These are phyloP conservation scores for Hyles euphorbiae DNA, from an alignment of 1,140 invertebrate species.

Conservation along the genomic window DNA sequence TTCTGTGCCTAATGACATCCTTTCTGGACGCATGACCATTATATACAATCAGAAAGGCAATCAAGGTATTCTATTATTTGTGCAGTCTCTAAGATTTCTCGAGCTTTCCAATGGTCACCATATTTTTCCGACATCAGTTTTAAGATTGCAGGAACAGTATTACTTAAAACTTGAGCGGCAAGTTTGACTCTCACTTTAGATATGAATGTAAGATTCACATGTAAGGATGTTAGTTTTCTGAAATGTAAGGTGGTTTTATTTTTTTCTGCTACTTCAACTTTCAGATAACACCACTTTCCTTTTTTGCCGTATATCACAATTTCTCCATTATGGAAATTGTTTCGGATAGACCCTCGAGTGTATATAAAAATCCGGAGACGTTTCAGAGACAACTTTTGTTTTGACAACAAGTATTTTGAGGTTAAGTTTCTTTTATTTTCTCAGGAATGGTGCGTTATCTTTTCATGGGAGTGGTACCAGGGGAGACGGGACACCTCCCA, in stretches of 20 bases:
- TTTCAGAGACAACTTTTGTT: too few species aligned
- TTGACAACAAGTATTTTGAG: too few species aligned
- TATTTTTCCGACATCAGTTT: constrained; percentile 13
- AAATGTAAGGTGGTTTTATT: constrained; percentile 19
- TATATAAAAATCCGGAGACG: too few species aligned
- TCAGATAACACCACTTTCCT: constrained; percentile 15
- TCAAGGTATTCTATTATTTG: constrained; percentile 19
- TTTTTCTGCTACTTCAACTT: constrained; percentile 15
- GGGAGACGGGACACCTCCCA: too few species aligned
- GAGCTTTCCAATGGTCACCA: constrained; percentile 2
- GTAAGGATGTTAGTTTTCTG: constrained; percentile 14
- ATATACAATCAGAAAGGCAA: too few species aligned
- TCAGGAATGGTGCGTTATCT: too few species aligned
- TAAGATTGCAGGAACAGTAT: constrained; percentile 18
- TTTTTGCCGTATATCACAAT: not conserved
- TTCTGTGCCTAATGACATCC: constrained; percentile 22
- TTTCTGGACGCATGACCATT: constrained; percentile 20
- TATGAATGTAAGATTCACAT: constrained; percentile 15
- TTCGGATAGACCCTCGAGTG: too few species aligned
- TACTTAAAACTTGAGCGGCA: constrained; percentile 22
- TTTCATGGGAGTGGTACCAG: too few species aligned
- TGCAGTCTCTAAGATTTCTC: constrained; percentile 22
- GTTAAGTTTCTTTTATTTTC: too few species aligned
- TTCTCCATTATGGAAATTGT: too few species aligned
- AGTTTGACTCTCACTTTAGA: constrained; percentile 25